Base-by-base conservation (phyloP, 1,140 invertebrate genomes). In the Pseudomyrmex sp. region DNA sequence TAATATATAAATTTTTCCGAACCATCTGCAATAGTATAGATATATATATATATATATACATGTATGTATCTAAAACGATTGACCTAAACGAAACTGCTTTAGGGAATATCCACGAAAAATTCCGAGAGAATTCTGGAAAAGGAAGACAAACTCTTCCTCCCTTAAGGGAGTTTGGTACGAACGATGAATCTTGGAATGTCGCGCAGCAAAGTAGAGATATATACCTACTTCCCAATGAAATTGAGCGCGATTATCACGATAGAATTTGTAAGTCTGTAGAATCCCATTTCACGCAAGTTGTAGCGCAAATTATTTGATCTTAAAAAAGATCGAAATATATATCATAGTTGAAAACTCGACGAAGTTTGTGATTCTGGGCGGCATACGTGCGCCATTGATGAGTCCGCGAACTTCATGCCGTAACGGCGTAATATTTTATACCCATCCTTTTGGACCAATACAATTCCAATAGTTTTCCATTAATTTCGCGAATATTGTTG, bases 401-500 rank as follows among this genome's bases (percentile, higher is more conserved):
- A 15, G 15, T 7, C 50, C 46, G 68, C 12, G 15, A 48, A n/a
- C 7, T 23, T 23, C 65, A 69, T n/a, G 20, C 9, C 9, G n/a
- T n/a, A 44, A 10, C 8, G n/a, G 44, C 4, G 46, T 77, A 68
- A 70, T 56, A 68, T 79, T 48, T 69, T 46, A 26, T 26, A 79
- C 35, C 15, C 2, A 8, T 20, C 58, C 12, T 20, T 20, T 10
- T n/a, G n/a, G 7, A 9, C 10, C 58, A 52, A 52, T 46, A 1
- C 52, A 56, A 79, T 69, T 61, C 23, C 23, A 20, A 10, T 59
- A n/a, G 23, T 23, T 59, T 61, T 72, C 8, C 54, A 50, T 20
- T 68, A 77, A 77, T 80, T 48, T 79, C 15, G 7, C 15, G 13
- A 70, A 61, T 80, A 59, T 72, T 44, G 26, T 80, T 61, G 59